Percentiles rank a stretch among this genome's conserved stretches.
phyloP scores from a whole-genome alignment of 1,140 invertebrate genomes.

The Odontomachus brunneus region DNA sequence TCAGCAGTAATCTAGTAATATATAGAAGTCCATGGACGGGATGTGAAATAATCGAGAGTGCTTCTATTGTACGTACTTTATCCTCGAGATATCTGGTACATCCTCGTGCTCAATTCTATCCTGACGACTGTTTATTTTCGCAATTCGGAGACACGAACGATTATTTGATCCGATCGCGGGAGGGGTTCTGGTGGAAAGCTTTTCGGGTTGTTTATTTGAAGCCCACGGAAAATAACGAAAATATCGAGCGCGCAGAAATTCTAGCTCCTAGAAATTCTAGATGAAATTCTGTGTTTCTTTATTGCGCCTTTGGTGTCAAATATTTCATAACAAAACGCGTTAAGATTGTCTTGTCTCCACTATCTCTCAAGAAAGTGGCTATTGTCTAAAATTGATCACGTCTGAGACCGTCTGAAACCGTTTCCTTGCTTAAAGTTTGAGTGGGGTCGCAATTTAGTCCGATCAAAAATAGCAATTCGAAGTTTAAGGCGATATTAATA shows the following conservation, averaged over 20 bases:
- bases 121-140: constrained; percentile 38
- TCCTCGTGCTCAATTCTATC: not conserved
- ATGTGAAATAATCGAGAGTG: too few relatives aligned
- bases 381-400: constrained; percentile 50
- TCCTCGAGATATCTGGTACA: not conserved
- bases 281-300: constrained; percentile 3
- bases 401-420: constrained; percentile 2
- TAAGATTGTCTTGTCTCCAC: constrained; percentile 19
- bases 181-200: not conserved
- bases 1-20: too few relatives aligned
- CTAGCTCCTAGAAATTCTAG: not conserved
- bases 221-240: constrained; percentile 36
- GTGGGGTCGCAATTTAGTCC: not conserved
- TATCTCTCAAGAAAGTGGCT: not conserved
- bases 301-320: not conserved
- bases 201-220: constrained; percentile 18
- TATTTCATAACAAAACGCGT: not conserved
- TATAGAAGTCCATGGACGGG: too few relatives aligned
- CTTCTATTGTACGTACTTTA: too few relatives aligned
- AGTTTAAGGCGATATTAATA: constrained; percentile 20
- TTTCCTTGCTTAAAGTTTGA: constrained; percentile 46
- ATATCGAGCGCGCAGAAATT: constrained; percentile 4
- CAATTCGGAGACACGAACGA: constrained; percentile 8
- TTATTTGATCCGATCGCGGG: constrained; percentile 18
- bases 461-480: constrained; percentile 30